Evolutionary conservation across 2,113 vertebrate species (phyloP), one percentile per base, ranked within the genome.

Genomic region (Ramphastos sulfuratus): DNA sequence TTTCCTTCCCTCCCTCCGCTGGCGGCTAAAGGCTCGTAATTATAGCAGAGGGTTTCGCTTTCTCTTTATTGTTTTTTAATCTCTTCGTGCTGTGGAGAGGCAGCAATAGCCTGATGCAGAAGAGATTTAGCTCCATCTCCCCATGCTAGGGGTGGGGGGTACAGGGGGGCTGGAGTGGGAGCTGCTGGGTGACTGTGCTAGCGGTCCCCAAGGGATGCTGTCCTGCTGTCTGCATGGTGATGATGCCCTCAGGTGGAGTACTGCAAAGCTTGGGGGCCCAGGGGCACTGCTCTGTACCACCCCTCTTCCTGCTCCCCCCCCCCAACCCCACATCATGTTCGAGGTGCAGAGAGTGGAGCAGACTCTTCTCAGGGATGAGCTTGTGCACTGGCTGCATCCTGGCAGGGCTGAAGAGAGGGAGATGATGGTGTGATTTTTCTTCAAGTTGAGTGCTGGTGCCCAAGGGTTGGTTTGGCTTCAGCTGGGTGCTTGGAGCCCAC

Each of bases 51-150:
- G 97, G 97, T 98, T 98, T 97, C 94, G 86, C 97, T 97, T 97
- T 97, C 97, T 97, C 97, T 98, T 98, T 98, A 98, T 98, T 98
- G 98, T 97, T 98, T 98, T 98, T 98, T 98, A 98, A 98, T 98
- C 98, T 98, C 96, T 96, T 67, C 58, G 95, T 96, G 97, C 97
- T 94, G 97, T n/a, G 70, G 96, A 96, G 97, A 59, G 76, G 95
- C 81, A 69, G 96, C 66, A 80, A 94, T 97, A 96, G 97, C 83
- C 97, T 98, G 92, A 97, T 97, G 97, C 97, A 85, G 87, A 42
- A 48, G 97, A 97, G 97, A 97, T 97, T 97, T 95, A 96, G 94
- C 89, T 96, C 82, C 31, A 55, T 64, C 92, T 92, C 95, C 70
- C 73, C 3, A 1, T 60, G 61, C 78, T 44, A 59, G 63, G 77